Evolutionary conservation across 2,888 invertebrate species (phyloP), one percentile per base, ranked within the genome.

Genomic region (Thera obeliscata): DNA sequence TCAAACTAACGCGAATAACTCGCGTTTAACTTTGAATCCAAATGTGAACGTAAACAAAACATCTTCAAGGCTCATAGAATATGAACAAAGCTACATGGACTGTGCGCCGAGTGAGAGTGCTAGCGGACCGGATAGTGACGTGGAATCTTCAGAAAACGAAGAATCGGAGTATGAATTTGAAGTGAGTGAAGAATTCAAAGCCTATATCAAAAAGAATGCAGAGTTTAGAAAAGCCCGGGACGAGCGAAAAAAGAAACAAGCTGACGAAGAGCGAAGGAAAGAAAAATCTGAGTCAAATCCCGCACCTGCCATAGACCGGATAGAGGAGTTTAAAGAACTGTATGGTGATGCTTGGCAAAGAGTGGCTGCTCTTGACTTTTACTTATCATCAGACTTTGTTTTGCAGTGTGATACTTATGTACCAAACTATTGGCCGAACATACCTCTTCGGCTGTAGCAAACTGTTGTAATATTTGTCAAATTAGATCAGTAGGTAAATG

Each of bases 351-450:
- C 94, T 11, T 95, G 96, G 81, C 91, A 95, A 35, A 95, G 93
- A 82, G 95, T 97, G 77, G 94, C 95, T 72, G 96, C 96, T 0
- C 95, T 97, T 94, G 97, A 97, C 91, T 96, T 96, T 71, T 95
- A 95, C 0, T 81, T 96, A 70, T 95, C 96, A 72, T 93, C 96
- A 64, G 94, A 95, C 55, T 96, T 95, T 85, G 95, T 97, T 69
- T 87, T 94, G 71, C 93, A 94, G 72, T 87, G 93, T 78, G 96
- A 96, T 78, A 91, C 89, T 68, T 83, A 91, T 2, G 95, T 95
- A 74, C 95, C 96, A 4, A 87, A 90, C 56, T 93, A 95, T 71
- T 97, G 97, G 97, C 97, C 97, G 0, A 95, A 95, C 77, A 94
- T 96, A 84, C 96, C 96, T 4, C 88, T 96, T 4, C 95, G 68